Base-by-base conservation (phyloP, 2,113 vertebrate species). In the Clinocottus analis region DNA sequence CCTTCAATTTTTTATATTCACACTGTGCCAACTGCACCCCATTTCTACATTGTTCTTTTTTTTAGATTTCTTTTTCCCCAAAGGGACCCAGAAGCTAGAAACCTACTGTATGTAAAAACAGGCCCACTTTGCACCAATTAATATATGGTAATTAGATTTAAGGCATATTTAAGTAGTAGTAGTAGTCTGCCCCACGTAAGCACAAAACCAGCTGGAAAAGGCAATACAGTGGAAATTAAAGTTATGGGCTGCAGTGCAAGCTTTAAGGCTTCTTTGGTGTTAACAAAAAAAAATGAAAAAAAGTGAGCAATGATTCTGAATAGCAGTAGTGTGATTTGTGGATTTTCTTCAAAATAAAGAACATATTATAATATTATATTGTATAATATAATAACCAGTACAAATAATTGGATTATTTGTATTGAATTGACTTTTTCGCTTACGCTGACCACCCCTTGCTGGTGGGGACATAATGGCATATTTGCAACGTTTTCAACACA, bases 11-110 rank as follows among this genome's bases (percentile, higher is more conserved):
- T 49, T 23, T 56, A 31, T 68, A 13, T 41, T 43, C 21, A 17
- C 11, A 9, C 5, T n/a, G n/a, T 53, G 49, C 11, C 55, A 62
- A 8, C 33, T 35, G 41, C 27, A 37, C 8, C 13, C 41, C 7
- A 29, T 53, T 74, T 73, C 39, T 65, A 10, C 14, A 49, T 51
- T 41, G 41, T 16, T 13, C n/a, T 49, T 60, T 70, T 17, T 35
- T 3, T 43, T 10, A n/a, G 33, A n/a, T 69, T 19, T 33, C 2
- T 55, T 7, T 27, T 17, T 55, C 3, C 47, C 43, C 16, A 51
- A 2, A 11, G 23, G n/a, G 23, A 6, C 12, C 31, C 21, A 67
- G 10, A 35, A 53, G 27, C 6, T 31, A 14, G 7, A 4, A 23
- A 65, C 5, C 19, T 2, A 35, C 43, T 14, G 4, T 49, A 0